Conservation (phyloP, 2,797 vertebrate species). For the Rhabdophis nuchalis region DNA sequence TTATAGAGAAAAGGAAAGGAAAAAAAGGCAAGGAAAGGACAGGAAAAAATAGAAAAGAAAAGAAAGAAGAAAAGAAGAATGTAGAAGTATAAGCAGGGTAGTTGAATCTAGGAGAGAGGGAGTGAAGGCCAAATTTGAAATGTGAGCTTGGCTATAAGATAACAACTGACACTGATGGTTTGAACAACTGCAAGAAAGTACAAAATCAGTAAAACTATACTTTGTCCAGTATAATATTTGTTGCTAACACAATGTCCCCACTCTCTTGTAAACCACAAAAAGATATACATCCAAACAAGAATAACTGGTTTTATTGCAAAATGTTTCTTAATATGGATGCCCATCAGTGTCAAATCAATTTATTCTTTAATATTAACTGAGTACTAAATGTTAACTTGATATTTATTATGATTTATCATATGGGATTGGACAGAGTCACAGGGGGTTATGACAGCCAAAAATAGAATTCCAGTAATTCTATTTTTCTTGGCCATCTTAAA, state of each 20-base stretch:
- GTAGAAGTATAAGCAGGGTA: slow-evolving; percentile 23
- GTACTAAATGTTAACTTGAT: background rate
- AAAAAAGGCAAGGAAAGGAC: slow-evolving; percentile 2
- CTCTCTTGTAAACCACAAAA: background rate
- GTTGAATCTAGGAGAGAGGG: slow-evolving; percentile 45
- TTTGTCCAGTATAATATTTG: slow-evolving; percentile 27
- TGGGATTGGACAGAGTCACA: background rate
- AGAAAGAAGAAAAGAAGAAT: background rate
- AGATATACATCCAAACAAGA: background rate
- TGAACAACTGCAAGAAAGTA: slow-evolving; percentile 68
- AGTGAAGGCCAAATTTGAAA: slow-evolving; percentile 50
- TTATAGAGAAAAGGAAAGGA: slow-evolving; percentile 4
- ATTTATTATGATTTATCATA: background rate
- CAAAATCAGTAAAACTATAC: slow-evolving; percentile 47
- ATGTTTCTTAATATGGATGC: background rate
- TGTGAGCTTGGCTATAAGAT: slow-evolving; percentile 60
- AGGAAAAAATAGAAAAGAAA: slow-evolving; percentile 10
- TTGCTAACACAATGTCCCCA: slow-evolving; percentile 6
- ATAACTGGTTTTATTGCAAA: background rate
- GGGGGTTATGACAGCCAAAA: background rate
- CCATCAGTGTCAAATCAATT: background rate
- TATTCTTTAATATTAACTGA: background rate
- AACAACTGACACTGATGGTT: slow-evolving; percentile 65
- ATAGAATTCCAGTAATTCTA: background rate
- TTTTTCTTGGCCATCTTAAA: background rate